A percentile compares a stretch with the other conserved stretches of the same genome.
These are phyloP conservation scores for Icerya purchasi DNA, from an alignment of 2,888 invertebrate species.

Conservation along the genomic window DNA sequence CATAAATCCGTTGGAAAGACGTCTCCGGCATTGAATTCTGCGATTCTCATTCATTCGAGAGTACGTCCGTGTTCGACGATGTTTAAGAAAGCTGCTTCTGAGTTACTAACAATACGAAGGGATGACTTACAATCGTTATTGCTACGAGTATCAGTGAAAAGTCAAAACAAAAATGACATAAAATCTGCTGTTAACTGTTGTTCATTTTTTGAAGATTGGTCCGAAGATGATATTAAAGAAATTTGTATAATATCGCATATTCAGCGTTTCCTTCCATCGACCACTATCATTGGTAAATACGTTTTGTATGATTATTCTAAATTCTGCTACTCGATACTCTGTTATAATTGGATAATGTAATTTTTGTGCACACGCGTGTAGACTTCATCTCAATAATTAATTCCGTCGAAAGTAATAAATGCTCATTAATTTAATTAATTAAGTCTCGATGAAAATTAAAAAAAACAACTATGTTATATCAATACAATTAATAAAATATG, in stretches of 20 bases:
- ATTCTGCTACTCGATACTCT: neutral
- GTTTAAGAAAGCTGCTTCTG: slow-evolving; percentile 13
- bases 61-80: too few species aligned
- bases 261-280: slow-evolving; percentile 7
- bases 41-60: too few species aligned
- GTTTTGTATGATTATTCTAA: neutral
- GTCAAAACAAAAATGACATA: slow-evolving; percentile 6
- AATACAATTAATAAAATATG: too few species aligned
- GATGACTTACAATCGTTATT: slow-evolving; percentile 13
- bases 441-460: too few species aligned
- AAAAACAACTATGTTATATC: too few species aligned
- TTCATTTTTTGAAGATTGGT: slow-evolving; percentile 11
- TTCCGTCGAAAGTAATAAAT: too few species aligned
- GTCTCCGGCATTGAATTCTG: too few species aligned
- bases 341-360: neutral
- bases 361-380: neutral
- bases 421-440: too few species aligned
- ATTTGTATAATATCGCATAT: slow-evolving; percentile 9
- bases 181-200: slow-evolving; percentile 1
- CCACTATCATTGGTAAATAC: slow-evolving; percentile 8
- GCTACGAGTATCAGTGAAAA: slow-evolving; percentile 1
- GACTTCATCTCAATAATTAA: neutral
- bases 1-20: too few species aligned
- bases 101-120: slow-evolving; percentile 9
- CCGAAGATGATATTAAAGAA: slow-evolving; percentile 6